Evolutionary conservation across 2,113 vertebrate species (phyloP), one percentile per base, ranked within the genome.

Genomic region (Uria aalge): DNA sequence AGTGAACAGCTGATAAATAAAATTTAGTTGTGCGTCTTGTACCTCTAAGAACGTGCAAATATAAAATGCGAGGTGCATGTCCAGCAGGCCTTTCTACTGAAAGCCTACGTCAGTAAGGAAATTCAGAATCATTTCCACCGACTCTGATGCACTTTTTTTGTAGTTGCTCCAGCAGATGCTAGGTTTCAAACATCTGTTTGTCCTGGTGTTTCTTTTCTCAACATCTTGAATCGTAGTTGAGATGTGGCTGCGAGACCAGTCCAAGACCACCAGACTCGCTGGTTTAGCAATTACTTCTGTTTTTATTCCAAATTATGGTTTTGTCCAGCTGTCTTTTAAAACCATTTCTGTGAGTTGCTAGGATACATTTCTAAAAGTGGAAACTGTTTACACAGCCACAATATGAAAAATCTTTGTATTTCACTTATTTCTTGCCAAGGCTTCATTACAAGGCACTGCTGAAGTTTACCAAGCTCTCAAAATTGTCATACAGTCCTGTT

Each of bases 361-460:
- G 94, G 96, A 95, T 92, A 94, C 95, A 66, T 94, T 89, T 97
- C 97, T 96, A 94, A 96, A 97, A 94, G 90, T 30, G 62, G 97
- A 95, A 96, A 72, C 72, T 17, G 27, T 94, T 94, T 94, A 95
- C 84, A 94, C 57, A 55, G 15, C 62, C 72, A 90, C 88, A 76
- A 17, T 71, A 77, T 81, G 83, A 94, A 75, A 92, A 91, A 82
- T 94, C 89, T 92, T 96, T 94, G 85, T 64, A 5, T 81, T 72
- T 87, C 86, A 64, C 91, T 93, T 52, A 26, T 9, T 91, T 87
- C 92, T 91, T 94, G 96, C 83, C 96, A 95, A 92, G 68, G 12
- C 79, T 95, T 94, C 86, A 19, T 94, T 94, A 80, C 26, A 48
- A 94, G 89, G 79, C 92, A 5, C 48, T 85, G 83, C 64, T 81